Evolutionary conservation across 2,113 vertebrate species (phyloP).

Genomic region (Anguilla japonica): DNA sequence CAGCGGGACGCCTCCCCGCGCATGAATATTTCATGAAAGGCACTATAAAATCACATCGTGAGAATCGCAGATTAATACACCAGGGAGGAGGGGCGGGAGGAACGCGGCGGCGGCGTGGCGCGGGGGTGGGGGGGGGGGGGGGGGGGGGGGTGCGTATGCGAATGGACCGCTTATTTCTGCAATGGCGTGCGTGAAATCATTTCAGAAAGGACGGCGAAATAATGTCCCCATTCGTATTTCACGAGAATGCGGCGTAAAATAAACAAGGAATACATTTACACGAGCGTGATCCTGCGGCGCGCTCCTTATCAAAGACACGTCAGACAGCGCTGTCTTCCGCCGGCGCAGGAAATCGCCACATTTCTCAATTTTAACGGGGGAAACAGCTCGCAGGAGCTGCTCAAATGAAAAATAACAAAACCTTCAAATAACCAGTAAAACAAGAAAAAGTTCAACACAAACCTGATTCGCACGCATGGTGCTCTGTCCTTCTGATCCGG

Average conservation of each 20-base stretch:
- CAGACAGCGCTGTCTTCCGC: neutral
- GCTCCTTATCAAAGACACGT: constrained; percentile 16
- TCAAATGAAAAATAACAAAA: constrained; percentile 13
- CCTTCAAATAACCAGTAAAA: neutral
- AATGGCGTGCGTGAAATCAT: constrained; percentile 1
- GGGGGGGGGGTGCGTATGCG: neutral
- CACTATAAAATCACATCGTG: constrained; percentile 53
- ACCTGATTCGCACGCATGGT: neutral
- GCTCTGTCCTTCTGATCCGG: neutral
- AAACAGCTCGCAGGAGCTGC: neutral
- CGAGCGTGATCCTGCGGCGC: neutral
- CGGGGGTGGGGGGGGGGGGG: neutral
- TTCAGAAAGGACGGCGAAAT: constrained; percentile 4
- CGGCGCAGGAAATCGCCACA: neutral
- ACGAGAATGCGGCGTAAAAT: constrained; percentile 30
- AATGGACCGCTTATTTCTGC: constrained; percentile 16
- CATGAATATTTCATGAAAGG: constrained; percentile 60
- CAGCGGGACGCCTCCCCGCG: constrained; percentile 37
- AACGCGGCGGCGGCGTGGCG: neutral
- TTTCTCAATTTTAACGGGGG: neutral
- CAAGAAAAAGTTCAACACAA: neutral
- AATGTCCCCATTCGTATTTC: constrained; percentile 34
- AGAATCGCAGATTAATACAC: constrained; percentile 60
- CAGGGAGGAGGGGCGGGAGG: constrained; percentile 25
- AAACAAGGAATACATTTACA: constrained; percentile 33